phyloP scores from a whole-genome alignment of 2,113 vertebrate genomes.

The Carlito syrichta region DNA sequence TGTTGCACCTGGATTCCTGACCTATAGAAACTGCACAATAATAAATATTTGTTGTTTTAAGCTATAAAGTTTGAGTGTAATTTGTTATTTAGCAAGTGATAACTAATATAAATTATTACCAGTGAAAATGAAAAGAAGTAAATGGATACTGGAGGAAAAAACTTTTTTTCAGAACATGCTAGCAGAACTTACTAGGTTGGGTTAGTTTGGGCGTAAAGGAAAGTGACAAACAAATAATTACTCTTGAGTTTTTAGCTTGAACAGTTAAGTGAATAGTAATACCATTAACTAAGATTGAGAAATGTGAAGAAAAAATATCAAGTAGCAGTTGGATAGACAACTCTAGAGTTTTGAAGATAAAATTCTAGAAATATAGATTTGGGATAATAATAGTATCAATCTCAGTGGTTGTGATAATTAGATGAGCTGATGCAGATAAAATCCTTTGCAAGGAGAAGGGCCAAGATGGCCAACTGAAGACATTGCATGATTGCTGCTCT shows the following conservation, averaged over 20 bases:
- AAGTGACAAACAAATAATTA: not conserved
- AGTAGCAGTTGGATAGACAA: not conserved
- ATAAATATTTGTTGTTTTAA: not conserved
- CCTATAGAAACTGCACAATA: not conserved
- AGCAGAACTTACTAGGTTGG: not conserved
- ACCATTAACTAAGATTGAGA: not conserved
- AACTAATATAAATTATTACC: not conserved
- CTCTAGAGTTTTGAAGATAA: not conserved
- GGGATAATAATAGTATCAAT: not conserved
- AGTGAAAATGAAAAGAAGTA: not conserved
- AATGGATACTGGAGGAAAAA: not conserved
- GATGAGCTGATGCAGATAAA: not conserved
- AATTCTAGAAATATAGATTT: not conserved
- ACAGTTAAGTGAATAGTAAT: not conserved
- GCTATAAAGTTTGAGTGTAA: not conserved
- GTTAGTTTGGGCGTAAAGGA: not conserved
- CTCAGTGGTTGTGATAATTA: not conserved
- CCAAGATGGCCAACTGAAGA: no score
- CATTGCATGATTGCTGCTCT: no score
- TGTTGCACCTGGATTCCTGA: not conserved
- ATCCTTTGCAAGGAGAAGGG: no score
- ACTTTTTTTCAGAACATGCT: not conserved
- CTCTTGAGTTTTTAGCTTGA: not conserved
- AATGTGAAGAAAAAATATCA: not conserved
- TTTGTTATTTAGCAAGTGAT: not conserved